Evolutionary conservation across 1,140 invertebrate genomes (phyloP), one percentile per base, ranked within the genome.

Genomic region (Lethrus apterus): DNA sequence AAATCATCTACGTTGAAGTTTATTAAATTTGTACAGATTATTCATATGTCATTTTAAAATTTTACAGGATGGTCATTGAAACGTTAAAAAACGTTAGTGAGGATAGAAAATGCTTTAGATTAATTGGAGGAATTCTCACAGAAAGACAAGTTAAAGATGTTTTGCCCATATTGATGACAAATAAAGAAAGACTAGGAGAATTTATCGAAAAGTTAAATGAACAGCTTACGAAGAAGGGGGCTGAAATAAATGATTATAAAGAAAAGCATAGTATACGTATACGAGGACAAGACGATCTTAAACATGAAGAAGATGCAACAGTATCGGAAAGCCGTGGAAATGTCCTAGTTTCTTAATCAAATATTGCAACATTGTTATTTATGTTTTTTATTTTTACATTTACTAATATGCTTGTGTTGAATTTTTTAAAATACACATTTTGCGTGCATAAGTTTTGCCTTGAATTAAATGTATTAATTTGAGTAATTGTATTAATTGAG

Each of bases 141-240:
- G 92, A 97, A 71, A 75, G 87, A 55, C 93, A 86, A 15, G 93
- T 97, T 0, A 84, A 84, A 62, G 90, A 94, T 54, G 86, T 97
- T 13, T 66, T 95, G 54, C 93, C 93, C 17, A 82, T 84, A 43
- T 70, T 98, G 42, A 68, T 78, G 32, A 75, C 77, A 44, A 97
- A 94, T 66, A 81, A 79, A 66, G 84, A 93, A 57, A 83, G 89
- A 77, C 70, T 97, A 48, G 76, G 75, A 3, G 81, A 85, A 67
- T 74, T 89, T 2, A 80, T 93, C 40, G 79, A 84, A 62, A 74
- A 75, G 40, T 71, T 94, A 9, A 85, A 83, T 36, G 82, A 86
- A 35, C 85, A 94, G 65, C 69, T 96, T 9, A 73, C 81, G 23
- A 80, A 81, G 52, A 97, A 96, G 70, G 93, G 92, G 3, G 69